These are phyloP conservation scores for Troilus luridus DNA, from an alignment of 2,888 invertebrate species.

Conservation along the genomic window DNA sequence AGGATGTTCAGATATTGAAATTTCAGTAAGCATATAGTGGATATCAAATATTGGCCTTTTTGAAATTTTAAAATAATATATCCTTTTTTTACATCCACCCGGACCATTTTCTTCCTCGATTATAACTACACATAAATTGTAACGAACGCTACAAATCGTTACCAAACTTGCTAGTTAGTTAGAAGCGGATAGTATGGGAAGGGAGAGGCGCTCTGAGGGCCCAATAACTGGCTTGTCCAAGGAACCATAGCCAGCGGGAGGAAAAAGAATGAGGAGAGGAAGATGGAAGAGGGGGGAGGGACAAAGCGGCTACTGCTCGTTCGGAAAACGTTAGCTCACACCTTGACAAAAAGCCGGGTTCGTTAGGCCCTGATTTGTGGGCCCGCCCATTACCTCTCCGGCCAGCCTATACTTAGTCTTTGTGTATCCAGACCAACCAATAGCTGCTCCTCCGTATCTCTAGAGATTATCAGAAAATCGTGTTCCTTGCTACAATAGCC, in stretches of 20 bases:
- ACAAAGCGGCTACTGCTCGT: constrained; percentile 20
- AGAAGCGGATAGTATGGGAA: background rate
- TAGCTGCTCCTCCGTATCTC: background rate
- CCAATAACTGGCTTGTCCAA: constrained; percentile 28
- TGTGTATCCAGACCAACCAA: constrained; percentile 33
- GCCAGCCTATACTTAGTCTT: constrained; percentile 24
- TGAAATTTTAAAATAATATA: too few species aligned
- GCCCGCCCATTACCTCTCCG: background rate
- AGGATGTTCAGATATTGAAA: too few species aligned
- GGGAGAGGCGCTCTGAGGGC: background rate
- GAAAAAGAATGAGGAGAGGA: constrained; percentile 1
- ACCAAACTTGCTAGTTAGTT: background rate
- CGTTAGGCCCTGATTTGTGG: constrained; percentile 44
- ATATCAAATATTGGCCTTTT: too few species aligned
- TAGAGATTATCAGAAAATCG: constrained; percentile 4
- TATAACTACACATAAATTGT: too few species aligned
- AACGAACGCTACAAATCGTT: background rate
- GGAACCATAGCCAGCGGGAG: constrained; percentile 35
- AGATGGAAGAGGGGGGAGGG: background rate
- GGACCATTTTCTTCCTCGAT: too few species aligned
- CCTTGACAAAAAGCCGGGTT: constrained; percentile 45
- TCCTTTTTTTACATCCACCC: too few species aligned
- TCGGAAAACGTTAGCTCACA: constrained; percentile 46
- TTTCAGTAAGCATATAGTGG: too few species aligned
- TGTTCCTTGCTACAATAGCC: background rate